Conservation (phyloP, 2,888 invertebrate species). For the Litoditis marina region DNA sequence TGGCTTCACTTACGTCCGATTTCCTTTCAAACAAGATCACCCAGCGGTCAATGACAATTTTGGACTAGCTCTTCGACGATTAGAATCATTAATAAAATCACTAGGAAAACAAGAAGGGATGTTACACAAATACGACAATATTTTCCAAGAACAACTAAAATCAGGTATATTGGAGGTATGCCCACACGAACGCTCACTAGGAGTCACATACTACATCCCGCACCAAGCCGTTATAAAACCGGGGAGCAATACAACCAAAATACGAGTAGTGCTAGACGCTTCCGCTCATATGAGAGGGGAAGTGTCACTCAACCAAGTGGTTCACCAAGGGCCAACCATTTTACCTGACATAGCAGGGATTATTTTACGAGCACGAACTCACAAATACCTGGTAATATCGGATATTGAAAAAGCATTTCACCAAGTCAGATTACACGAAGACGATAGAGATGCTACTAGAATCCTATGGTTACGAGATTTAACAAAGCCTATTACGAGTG, state of each 20-base stretch:
- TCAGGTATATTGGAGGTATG: neutral
- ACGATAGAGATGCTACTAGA: conserved; percentile 14
- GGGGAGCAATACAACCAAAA: conserved; percentile 12
- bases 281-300: neutral
- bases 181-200: no score
- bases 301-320: conserved; percentile 9
- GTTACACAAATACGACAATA: neutral
- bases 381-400: conserved; percentile 2
- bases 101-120: neutral
- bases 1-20: neutral
- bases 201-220: conserved; percentile 14
- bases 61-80: neutral
- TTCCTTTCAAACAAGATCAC: neutral
- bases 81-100: neutral
- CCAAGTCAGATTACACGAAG: conserved; percentile 3
- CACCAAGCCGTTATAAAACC: conserved; percentile 15
- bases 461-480: conserved; percentile 2
- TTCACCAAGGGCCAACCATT: conserved; percentile 9
- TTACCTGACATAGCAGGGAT: conserved; percentile 15
- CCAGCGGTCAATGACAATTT: neutral
- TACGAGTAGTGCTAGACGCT: conserved; percentile 13
- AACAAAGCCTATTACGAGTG: neutral
- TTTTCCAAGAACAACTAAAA: neutral
- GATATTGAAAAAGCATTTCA: conserved; percentile 21
- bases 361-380: conserved; percentile 11